These are phyloP conservation scores for Lasioglossum pauxillum DNA, from an alignment of 2,888 invertebrate genomes.

Conservation along the genomic window DNA sequence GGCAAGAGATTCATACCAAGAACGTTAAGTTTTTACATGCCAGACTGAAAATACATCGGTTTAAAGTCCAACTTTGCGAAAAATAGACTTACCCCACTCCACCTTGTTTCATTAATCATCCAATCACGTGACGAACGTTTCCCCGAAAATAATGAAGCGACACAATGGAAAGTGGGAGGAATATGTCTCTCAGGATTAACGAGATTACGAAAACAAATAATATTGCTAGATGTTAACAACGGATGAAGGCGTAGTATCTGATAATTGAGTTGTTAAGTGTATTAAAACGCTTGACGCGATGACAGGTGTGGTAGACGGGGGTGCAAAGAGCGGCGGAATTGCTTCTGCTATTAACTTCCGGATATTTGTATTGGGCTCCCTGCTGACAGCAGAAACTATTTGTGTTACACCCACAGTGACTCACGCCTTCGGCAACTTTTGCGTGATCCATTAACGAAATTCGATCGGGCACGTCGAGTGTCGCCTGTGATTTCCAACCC, in stretches of 20 bases:
- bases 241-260: not conserved
- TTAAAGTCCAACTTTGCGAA: no score
- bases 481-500: not conserved
- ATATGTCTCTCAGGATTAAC: not conserved
- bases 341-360: conserved; percentile 64
- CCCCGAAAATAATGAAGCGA: not conserved
- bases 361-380: conserved; percentile 66
- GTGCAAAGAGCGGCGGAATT: conserved; percentile 39
- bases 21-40: no score
- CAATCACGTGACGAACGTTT: conserved; percentile 1
- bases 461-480: conserved; percentile 43
- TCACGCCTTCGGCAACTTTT: conserved; percentile 61
- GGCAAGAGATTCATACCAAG: no score
- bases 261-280: conserved; percentile 37
- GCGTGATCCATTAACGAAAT: conserved; percentile 73
- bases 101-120: not conserved
- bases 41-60: no score
- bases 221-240: not conserved
- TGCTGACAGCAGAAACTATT: conserved; percentile 60
- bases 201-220: not conserved
- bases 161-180: not conserved
- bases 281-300: conserved; percentile 36
- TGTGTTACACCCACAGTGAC: conserved; percentile 59
- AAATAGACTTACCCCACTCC: no score
- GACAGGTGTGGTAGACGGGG: conserved; percentile 17